Evolutionary conservation across 2,797 vertebrate genomes (phyloP), one percentile per base, ranked within the genome.

Genomic region (Lepilemur septentrionalis): DNA sequence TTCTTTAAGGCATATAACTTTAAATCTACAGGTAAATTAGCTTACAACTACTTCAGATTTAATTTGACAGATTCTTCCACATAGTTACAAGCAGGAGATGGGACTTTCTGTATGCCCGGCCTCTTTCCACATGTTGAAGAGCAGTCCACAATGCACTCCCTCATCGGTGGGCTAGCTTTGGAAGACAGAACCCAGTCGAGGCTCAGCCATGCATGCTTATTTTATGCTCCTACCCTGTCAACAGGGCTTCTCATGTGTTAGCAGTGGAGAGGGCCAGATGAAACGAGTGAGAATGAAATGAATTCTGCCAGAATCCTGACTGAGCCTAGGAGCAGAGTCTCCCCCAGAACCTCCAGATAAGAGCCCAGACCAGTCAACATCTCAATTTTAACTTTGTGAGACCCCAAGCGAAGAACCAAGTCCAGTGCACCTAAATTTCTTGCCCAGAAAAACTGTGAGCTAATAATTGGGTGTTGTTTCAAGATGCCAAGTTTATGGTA

Each of bases 291-390:
- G 28, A 73, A 38, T 5, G 5, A 70, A 63, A 50, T 32, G 6
- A 30, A 65, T 72, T 50, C 35, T 70, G 15, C 38, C 5, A 63
- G 30, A 91, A 38, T 78, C 30, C 20, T 46, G 38, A 91, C 23
- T 38, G 6, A n/a, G 4, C 14, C n/a, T 65, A 13, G 30, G 67
- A 52, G 41, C 6, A 67, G 59, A 30, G 61, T 80, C 17, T 32
- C 4, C 1, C 43, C 2, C 9, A 32, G 2, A 15, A 2, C 15
- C 5, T 48, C 38, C 57, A 20, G 52, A 28, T 30, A 79, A 67
- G 15, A 59, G 17, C 30, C 32, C 0, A 20, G 48, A 3, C 17
- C 12, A 17, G 38, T 10, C 9, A n/a, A 8, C 7, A 1, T 7
- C 41, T 89, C 9, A 67, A 8, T 9, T 61, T 69, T 75, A 15